Conservation (phyloP, 2,888 invertebrate species). For the Trichacis sp. region DNA sequence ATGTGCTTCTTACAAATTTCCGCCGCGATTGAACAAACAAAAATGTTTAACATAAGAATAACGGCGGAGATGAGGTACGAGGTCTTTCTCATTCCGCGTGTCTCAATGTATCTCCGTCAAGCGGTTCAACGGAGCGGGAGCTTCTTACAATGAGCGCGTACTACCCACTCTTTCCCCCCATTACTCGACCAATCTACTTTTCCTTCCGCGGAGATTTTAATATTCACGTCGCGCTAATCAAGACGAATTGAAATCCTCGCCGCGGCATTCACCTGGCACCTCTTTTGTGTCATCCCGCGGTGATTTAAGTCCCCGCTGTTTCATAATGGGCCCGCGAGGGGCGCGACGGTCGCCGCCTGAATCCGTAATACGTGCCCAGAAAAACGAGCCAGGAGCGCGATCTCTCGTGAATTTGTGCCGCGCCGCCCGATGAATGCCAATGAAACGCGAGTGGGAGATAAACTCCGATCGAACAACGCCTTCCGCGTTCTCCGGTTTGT, state of each 20-base stretch:
- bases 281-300: constrained; percentile 41
- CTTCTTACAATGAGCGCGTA: no score
- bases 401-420: no score
- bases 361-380: constrained; percentile 67
- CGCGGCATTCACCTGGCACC: constrained; percentile 39
- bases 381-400: no score
- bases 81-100: not conserved
- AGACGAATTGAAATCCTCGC: constrained; percentile 64
- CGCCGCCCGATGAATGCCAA: no score
- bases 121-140: no score
- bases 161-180: not conserved
- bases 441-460: no score
- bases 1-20: not conserved
- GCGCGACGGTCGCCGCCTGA: constrained; percentile 61
- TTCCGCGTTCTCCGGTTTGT: no score
- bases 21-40: constrained; percentile 1
- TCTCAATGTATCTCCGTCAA: not conserved
- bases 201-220: constrained; percentile 46
- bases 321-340: constrained; percentile 51
- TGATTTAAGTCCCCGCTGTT: constrained; percentile 41
- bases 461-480: no score
- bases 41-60: constrained; percentile 2
- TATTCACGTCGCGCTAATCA: constrained; percentile 64
- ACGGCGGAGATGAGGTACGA: not conserved
- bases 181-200: constrained; percentile 1